Percentiles rank a stretch among this genome's conserved stretches.
These are phyloP conservation scores for Parauchenoglanis punctatus DNA, from an alignment of 2,797 vertebrate species.

Conservation along the genomic window DNA sequence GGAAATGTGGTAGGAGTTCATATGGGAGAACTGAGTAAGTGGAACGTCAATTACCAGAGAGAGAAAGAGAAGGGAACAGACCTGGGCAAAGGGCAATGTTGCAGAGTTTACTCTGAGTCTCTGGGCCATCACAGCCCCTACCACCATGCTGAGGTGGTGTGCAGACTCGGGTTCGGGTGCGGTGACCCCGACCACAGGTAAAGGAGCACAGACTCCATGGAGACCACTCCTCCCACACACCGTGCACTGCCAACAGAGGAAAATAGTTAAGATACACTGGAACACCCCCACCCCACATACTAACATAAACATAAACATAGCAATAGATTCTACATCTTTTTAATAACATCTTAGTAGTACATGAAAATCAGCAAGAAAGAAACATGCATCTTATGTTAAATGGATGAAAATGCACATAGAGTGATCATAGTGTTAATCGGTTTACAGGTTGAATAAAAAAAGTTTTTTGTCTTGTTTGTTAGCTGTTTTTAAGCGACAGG, in stretches of 20 bases:
- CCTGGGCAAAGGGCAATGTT: slow-evolving; percentile 99
- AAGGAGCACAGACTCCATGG: slow-evolving; percentile 99
- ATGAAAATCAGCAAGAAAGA: not conserved
- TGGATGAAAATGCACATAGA: slow-evolving; percentile 29
- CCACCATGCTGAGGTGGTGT: slow-evolving; percentile 95
- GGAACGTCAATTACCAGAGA: not conserved
- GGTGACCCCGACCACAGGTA: slow-evolving; percentile 98
- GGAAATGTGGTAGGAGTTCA: not conserved
- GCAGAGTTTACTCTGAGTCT: slow-evolving; percentile 98
- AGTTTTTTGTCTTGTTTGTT: not conserved
- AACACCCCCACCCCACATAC: slow-evolving; percentile 44
- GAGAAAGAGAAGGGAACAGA: slow-evolving; percentile 60
- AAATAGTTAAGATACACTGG: slow-evolving; percentile 69
- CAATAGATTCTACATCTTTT: not conserved
- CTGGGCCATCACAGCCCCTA: slow-evolving; percentile 94
- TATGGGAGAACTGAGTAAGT: not conserved
- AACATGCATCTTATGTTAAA: slow-evolving; percentile 24
- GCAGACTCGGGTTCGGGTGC: slow-evolving; percentile 94
- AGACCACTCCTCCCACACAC: slow-evolving; percentile 99
- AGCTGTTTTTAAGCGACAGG: not conserved
- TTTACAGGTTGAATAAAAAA: not conserved
- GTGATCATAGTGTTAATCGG: slow-evolving; percentile 22
- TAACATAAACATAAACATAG: slow-evolving; percentile 55
- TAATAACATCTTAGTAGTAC: not conserved
- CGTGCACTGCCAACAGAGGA: slow-evolving; percentile 90